A percentile compares a stretch with the other conserved stretches of the same genome.
Evolutionary conservation across 2,888 invertebrate species (phyloP).

Genomic region (Blomia tropicalis): DNA sequence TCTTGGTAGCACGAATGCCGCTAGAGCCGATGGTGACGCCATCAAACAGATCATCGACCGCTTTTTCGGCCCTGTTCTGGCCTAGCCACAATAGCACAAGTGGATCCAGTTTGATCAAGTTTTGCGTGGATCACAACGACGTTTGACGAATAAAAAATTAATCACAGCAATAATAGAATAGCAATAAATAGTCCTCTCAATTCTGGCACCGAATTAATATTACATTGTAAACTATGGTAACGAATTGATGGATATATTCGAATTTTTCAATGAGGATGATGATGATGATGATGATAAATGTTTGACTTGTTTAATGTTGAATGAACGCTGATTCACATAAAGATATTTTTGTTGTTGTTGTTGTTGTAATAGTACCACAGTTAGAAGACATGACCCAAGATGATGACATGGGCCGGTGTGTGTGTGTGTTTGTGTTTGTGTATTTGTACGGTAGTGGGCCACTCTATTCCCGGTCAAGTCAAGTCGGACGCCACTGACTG

Average conservation of each 20-base stretch:
- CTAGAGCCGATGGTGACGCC: constrained; percentile 10
- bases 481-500: constrained; percentile 17
- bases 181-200: background rate
- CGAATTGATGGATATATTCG: no score
- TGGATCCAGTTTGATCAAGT: constrained; percentile 30
- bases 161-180: background rate
- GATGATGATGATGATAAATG: no score
- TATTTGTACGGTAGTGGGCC: background rate
- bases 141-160: no score
- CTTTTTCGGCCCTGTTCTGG: constrained; percentile 29
- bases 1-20: background rate
- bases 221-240: no score
- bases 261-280: no score
- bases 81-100: constrained; percentile 30
- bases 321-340: no score
- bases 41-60: constrained; percentile 26
- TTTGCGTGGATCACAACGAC: background rate
- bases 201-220: background rate
- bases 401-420: no score
- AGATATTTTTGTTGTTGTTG: no score
- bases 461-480: constrained; percentile 12
- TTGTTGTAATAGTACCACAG: no score
- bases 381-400: no score
- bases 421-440: background rate
- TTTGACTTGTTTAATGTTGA: no score